These are phyloP conservation scores for Fragum whitleyi DNA, from an alignment of 2,888 invertebrate species.

Conservation along the genomic window DNA sequence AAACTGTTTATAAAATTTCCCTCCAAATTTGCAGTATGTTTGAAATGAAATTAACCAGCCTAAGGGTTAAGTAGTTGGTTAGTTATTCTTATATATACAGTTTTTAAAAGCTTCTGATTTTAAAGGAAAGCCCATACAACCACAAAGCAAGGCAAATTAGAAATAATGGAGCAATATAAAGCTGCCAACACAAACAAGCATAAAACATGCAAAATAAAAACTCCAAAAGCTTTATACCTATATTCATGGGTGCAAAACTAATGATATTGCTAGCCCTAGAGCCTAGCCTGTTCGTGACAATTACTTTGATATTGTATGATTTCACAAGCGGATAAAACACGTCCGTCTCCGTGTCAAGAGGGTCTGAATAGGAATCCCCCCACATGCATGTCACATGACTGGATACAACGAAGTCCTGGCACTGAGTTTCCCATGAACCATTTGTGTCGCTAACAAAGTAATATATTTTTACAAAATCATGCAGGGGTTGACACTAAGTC, in stretches of 20 bases:
- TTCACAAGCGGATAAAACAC: not conserved
- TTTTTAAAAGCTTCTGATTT: no score
- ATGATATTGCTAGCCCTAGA: not conserved
- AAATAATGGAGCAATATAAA: no score
- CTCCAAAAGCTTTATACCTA: slow-evolving; percentile 14
- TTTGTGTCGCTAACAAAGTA: not conserved
- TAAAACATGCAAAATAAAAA: not conserved
- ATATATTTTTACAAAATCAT: no score
- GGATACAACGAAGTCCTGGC: not conserved
- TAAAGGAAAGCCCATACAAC: not conserved
- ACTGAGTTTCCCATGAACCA: slow-evolving; percentile 11
- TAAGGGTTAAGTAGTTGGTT: no score
- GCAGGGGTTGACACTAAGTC: no score
- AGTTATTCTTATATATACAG: no score
- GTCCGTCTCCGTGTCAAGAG: not conserved
- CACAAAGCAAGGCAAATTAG: not conserved
- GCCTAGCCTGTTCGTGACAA: slow-evolving; percentile 15
- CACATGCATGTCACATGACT: slow-evolving; percentile 13
- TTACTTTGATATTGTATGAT: slow-evolving; percentile 15
- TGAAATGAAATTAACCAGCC: no score
- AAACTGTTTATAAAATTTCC: no score
- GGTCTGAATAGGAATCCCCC: not conserved
- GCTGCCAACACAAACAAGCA: not conserved
- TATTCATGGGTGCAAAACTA: slow-evolving; percentile 16
- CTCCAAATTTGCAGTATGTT: no score